Conservation (phyloP, 2,888 invertebrate genomes). For the Agonopterix heracliana region DNA sequence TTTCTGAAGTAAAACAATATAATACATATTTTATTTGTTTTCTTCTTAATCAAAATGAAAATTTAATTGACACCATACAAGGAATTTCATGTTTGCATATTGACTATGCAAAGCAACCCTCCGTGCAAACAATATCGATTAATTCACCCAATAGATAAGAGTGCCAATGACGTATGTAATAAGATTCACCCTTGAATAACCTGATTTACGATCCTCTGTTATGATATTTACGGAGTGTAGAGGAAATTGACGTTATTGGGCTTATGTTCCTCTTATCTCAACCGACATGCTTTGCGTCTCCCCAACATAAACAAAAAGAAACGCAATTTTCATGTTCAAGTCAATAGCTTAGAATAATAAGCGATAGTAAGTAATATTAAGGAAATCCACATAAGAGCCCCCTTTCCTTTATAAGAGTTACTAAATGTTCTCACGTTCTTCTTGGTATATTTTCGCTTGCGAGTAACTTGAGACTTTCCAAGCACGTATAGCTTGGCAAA, state of each 20-base stretch:
- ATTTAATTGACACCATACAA: too few relatives aligned
- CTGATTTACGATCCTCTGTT: slow-evolving; percentile 50
- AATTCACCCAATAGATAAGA: slow-evolving; percentile 4
- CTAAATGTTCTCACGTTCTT: slow-evolving; percentile 25
- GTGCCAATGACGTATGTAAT: slow-evolving; percentile 29
- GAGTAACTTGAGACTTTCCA: too few relatives aligned
- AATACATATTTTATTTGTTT: too few relatives aligned
- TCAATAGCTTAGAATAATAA: slow-evolving; percentile 76
- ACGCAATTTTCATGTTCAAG: slow-evolving; percentile 72
- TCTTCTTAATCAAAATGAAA: too few relatives aligned
- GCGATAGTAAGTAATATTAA: slow-evolving; percentile 70
- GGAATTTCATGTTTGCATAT: too few relatives aligned
- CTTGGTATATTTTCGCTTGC: neutral
- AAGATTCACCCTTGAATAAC: slow-evolving; percentile 48
- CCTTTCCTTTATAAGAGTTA: slow-evolving; percentile 32
- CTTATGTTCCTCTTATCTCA: slow-evolving; percentile 49
- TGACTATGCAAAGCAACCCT: too few relatives aligned
- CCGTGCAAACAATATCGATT: neutral
- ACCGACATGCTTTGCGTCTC: slow-evolving; percentile 41
- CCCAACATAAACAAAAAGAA: slow-evolving; percentile 66
- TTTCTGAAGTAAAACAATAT: too few relatives aligned
- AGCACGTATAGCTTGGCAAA: too few relatives aligned
- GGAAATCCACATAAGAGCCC: slow-evolving; percentile 57
- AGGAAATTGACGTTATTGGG: slow-evolving; percentile 46
- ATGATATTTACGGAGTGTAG: slow-evolving; percentile 42